These are phyloP conservation scores for Mareca penelope DNA, from an alignment of 2,797 vertebrate genomes.

Conservation along the genomic window DNA sequence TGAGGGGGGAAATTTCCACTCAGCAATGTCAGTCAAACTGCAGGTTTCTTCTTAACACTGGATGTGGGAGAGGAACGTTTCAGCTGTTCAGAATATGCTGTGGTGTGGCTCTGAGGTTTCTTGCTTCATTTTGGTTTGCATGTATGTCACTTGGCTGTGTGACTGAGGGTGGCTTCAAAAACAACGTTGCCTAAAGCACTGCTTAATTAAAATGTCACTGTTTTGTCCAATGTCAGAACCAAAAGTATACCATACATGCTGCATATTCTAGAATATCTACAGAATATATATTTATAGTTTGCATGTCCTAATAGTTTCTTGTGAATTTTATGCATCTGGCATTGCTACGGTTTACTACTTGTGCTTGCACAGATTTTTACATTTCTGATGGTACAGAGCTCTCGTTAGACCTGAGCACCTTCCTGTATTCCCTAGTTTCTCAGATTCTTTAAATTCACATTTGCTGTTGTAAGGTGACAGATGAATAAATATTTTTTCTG, in stretches of 20 bases:
- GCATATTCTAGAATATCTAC: neutral
- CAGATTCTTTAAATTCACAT: neutral
- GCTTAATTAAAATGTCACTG: neutral
- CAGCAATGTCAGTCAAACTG: neutral
- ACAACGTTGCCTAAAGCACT: neutral
- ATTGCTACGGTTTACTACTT: neutral
- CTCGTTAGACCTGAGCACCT: neutral
- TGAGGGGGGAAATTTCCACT: neutral
- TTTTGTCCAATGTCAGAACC: neutral
- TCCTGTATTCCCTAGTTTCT: neutral
- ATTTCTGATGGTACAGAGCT: neutral
- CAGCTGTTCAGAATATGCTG: neutral
- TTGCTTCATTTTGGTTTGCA: neutral
- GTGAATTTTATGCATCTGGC: neutral
- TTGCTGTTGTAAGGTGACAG: neutral
- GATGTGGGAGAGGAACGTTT: neutral
- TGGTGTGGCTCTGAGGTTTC: accelerated
- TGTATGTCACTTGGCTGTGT: neutral
- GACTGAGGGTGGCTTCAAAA: neutral
- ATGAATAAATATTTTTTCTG: neutral
- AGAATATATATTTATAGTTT: too few species aligned
- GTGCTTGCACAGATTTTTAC: accelerated
- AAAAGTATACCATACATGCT: too few species aligned
- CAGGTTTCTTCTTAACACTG: neutral
- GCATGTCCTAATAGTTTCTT: neutral